Conservation (phyloP, 2,888 invertebrate genomes). For the Dolomedes plantarius region DNA sequence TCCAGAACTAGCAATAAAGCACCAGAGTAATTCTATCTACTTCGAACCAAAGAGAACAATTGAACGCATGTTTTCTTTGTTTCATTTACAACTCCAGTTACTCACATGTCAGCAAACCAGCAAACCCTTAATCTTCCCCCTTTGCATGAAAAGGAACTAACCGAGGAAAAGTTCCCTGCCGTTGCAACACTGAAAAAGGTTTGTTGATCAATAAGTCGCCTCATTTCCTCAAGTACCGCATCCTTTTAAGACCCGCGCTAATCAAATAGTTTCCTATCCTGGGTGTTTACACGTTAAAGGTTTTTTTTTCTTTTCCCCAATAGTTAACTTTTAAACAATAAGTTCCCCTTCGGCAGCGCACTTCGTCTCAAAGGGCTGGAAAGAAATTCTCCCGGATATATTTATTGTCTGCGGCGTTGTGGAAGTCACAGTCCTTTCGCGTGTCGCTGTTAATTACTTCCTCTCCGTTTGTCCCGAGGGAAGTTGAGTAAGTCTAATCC, state of each 20-base stretch:
- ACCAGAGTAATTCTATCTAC: too few relatives aligned
- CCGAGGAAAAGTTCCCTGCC: too few relatives aligned
- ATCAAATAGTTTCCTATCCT: neutral
- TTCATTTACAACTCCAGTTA: too few relatives aligned
- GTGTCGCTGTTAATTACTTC: constrained; percentile 50
- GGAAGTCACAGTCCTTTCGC: constrained; percentile 21
- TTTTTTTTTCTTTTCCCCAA: neutral
- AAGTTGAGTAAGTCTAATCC: constrained; percentile 29
- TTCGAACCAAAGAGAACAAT: too few relatives aligned
- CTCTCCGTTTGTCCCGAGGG: constrained; percentile 10
- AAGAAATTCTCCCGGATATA: neutral
- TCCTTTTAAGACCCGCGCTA: neutral
- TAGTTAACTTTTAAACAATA: neutral
- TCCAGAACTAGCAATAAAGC: too few relatives aligned
- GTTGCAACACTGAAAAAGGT: too few relatives aligned
- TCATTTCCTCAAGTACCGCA: neutral
- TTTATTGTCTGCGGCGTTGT: neutral
- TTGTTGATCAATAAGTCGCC: neutral
- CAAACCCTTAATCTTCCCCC: too few relatives aligned
- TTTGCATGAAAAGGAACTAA: too few relatives aligned
- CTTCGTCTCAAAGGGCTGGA: neutral
- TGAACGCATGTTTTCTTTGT: too few relatives aligned
- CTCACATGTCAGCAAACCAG: too few relatives aligned
- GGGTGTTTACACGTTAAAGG: neutral
- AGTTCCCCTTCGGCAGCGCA: neutral